phyloP scores from a whole-genome alignment of 2,888 invertebrate species.

The Physocephala rufipes region DNA sequence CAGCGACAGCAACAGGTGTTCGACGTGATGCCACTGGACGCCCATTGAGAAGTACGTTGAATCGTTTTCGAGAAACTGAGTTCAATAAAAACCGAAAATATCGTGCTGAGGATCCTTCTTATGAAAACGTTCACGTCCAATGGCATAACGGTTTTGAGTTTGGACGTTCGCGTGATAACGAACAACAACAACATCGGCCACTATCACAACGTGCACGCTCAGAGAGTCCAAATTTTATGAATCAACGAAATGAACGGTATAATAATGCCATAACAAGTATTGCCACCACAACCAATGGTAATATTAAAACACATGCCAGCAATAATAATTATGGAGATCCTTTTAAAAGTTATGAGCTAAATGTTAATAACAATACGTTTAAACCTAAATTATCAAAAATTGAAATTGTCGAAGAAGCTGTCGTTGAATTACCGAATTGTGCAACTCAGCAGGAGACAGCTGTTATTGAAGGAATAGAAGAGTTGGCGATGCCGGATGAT shows the following conservation, averaged over 20 bases:
- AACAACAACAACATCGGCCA: slow-evolving; percentile 46
- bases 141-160: slow-evolving; percentile 66
- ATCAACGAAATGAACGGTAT: slow-evolving; percentile 37
- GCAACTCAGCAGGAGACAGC: slow-evolving; percentile 8
- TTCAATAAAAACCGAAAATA: slow-evolving; percentile 40
- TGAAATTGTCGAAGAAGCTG: slow-evolving; percentile 38
- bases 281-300: neutral
- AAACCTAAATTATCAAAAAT: slow-evolving; percentile 54
- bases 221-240: slow-evolving; percentile 61
- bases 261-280: slow-evolving; percentile 42
- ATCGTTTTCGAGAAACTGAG: slow-evolving; percentile 58
- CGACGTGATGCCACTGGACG: slow-evolving; percentile 53
- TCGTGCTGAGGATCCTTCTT: slow-evolving; percentile 63
- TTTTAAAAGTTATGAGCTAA: slow-evolving; percentile 63
- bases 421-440: neutral
- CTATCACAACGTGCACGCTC: slow-evolving; percentile 60
- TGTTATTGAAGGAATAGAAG: slow-evolving; percentile 29
- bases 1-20: slow-evolving; percentile 38
- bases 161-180: slow-evolving; percentile 60
- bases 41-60: slow-evolving; percentile 60
- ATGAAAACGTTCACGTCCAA: slow-evolving; percentile 65
- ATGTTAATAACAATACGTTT: slow-evolving; percentile 62
- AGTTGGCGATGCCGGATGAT: slow-evolving; percentile 51
- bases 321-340: slow-evolving; percentile 57
- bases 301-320: slow-evolving; percentile 16